A percentile compares a stretch with the other conserved stretches of the same genome.
phyloP scores from a whole-genome alignment of 2,113 vertebrate genomes.

The Pedionomus torquatus region DNA sequence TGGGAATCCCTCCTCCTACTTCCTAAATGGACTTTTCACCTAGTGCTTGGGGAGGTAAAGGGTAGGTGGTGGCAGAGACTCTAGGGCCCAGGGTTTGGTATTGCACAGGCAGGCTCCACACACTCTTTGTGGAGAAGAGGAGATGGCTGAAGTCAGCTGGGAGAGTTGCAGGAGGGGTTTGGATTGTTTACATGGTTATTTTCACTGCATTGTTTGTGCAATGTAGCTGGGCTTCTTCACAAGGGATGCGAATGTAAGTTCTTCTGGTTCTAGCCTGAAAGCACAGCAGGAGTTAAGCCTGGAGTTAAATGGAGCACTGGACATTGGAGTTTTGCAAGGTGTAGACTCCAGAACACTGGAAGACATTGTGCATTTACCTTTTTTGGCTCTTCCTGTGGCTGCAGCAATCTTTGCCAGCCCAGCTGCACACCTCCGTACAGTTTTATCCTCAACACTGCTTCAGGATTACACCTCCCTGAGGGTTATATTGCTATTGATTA shows the following conservation, averaged over 20 bases:
- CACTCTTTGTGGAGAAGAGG: accelerated
- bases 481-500: background rate
- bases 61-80: accelerated
- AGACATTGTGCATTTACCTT: background rate
- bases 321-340: accelerated
- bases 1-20: accelerated
- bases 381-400: background rate
- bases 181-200: background rate
- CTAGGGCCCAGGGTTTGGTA: accelerated
- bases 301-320: background rate
- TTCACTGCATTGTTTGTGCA: background rate
- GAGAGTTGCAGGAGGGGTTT: accelerated
- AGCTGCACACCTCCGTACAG: background rate
- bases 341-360: background rate
- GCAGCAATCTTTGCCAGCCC: background rate
- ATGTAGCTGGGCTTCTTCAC: background rate
- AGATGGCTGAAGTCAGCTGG: accelerated
- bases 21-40: accelerated
- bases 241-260: background rate
- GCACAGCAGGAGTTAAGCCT: background rate
- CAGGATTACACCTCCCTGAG: background rate
- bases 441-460: background rate
- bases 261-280: background rate
- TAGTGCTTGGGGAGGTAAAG: background rate
- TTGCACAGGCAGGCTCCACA: accelerated